These are phyloP conservation scores for Acanthosoma haemorrhoidale DNA, from an alignment of 2,888 invertebrate genomes.

Conservation along the genomic window DNA sequence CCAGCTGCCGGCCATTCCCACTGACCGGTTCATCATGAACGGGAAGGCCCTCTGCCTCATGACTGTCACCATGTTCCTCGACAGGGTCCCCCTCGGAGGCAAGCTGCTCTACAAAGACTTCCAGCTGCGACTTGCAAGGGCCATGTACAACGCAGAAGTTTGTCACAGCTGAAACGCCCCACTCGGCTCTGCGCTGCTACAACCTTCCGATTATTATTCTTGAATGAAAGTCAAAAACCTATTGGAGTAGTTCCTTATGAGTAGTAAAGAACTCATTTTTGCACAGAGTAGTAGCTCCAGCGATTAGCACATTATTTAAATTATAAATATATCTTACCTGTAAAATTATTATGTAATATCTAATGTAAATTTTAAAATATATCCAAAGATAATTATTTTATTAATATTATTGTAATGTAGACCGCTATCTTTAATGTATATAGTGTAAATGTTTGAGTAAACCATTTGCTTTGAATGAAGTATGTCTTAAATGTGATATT, in stretches of 20 bases:
- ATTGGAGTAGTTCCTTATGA: neutral
- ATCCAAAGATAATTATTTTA: constrained; percentile 5
- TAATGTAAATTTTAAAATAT: neutral
- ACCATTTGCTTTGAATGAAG: neutral
- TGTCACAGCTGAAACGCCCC: constrained; percentile 22
- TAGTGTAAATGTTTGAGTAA: neutral
- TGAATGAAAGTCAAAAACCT: neutral
- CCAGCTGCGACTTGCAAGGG: constrained; percentile 62
- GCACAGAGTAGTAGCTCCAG: neutral
- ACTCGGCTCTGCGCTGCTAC: neutral
- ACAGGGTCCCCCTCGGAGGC: constrained; percentile 63
- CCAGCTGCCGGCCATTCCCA: constrained; percentile 53
- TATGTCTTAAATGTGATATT: neutral
- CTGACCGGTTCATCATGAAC: constrained; percentile 69
- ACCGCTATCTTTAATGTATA: neutral
- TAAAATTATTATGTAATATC: neutral
- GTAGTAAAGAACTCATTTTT: constrained; percentile 1
- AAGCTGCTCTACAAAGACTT: constrained; percentile 65
- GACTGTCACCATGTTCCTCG: constrained; percentile 68
- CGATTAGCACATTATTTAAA: constrained; percentile 5
- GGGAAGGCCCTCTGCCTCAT: constrained; percentile 74
- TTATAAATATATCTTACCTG: neutral
- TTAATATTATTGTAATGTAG: neutral
- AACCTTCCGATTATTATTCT: neutral
- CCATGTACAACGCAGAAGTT: constrained; percentile 50